Evolutionary conservation across 1,140 invertebrate genomes (phyloP).

Genomic region (Drosophila leontia): DNA sequence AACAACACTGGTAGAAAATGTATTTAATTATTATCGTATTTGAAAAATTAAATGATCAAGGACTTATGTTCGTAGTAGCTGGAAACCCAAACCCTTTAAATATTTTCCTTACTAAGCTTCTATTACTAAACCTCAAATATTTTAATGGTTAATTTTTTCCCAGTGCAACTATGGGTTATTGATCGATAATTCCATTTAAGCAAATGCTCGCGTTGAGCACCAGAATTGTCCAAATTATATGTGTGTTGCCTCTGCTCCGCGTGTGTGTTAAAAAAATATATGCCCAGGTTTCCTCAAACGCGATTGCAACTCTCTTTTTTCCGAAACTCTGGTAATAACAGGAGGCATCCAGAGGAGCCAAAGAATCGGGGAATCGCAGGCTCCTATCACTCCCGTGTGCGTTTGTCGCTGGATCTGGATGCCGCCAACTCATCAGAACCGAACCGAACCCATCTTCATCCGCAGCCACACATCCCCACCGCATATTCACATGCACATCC

Average conservation of each 20-base stretch:
- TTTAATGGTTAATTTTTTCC: not conserved
- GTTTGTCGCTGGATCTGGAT: slow-evolving; percentile 52
- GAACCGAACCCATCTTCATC: slow-evolving; percentile 16
- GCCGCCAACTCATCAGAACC: slow-evolving; percentile 37
- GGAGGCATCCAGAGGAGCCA: slow-evolving; percentile 21
- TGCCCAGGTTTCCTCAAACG: slow-evolving; percentile 59
- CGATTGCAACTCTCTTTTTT: slow-evolving; percentile 50
- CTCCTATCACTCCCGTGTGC: slow-evolving; percentile 30
- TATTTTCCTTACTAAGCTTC: no score
- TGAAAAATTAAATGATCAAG: no score
- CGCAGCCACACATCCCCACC: not conserved
- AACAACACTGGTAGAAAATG: slow-evolving; percentile 16
- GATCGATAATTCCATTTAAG: slow-evolving; percentile 83
- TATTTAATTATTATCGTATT: no score
- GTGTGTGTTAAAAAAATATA: slow-evolving; percentile 56
- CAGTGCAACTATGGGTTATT: slow-evolving; percentile 66
- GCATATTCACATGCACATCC: slow-evolving; percentile 45
- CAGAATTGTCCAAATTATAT: slow-evolving; percentile 81
- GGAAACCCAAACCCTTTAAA: no score
- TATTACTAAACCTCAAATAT: no score
- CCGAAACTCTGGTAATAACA: slow-evolving; percentile 70
- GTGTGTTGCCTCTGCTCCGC: slow-evolving; percentile 28
- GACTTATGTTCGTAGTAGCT: no score
- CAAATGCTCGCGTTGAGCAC: slow-evolving; percentile 78
- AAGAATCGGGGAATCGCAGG: slow-evolving; percentile 1